These are phyloP conservation scores for Oostethus manadensis DNA, from an alignment of 2,113 vertebrate species.

Conservation along the genomic window DNA sequence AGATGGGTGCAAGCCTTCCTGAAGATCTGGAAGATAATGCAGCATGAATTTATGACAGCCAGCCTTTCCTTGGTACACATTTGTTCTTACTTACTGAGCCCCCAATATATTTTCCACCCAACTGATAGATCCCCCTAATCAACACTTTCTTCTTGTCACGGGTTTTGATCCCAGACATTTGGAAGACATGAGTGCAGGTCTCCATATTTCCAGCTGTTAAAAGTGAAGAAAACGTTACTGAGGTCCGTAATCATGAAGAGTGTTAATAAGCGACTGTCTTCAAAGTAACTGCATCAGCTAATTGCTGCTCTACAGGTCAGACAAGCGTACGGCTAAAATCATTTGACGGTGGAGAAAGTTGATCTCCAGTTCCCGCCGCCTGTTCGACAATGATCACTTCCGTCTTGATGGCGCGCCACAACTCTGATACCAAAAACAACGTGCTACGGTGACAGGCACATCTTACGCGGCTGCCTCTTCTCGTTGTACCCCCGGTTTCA, in stretches of 20 bases:
- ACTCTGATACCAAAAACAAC: no score
- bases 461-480: not conserved
- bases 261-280: not conserved
- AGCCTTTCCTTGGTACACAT: no score
- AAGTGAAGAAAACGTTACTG: not conserved
- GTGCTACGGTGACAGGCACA: not conserved
- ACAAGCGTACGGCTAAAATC: not conserved
- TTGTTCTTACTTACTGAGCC: slow-evolving; percentile 67
- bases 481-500: not conserved
- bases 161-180: slow-evolving; percentile 72
- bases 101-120: slow-evolving; percentile 69
- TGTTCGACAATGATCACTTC: slow-evolving; percentile 20
- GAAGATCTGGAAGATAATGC: slow-evolving; percentile 75
- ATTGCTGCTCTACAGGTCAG: not conserved
- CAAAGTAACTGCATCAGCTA: not conserved
- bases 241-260: not conserved
- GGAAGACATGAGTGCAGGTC: slow-evolving; percentile 53
- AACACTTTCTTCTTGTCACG: slow-evolving; percentile 55
- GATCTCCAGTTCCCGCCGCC: not conserved
- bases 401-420: slow-evolving; percentile 37
- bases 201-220: slow-evolving; percentile 47
- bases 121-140: slow-evolving; percentile 57
- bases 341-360: not conserved
- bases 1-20: slow-evolving; percentile 81
- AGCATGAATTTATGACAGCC: not conserved